A percentile compares a stretch with the other conserved stretches of the same genome.
Conservation (phyloP, 2,888 invertebrate genomes). For the Elysia crispata region DNA sequence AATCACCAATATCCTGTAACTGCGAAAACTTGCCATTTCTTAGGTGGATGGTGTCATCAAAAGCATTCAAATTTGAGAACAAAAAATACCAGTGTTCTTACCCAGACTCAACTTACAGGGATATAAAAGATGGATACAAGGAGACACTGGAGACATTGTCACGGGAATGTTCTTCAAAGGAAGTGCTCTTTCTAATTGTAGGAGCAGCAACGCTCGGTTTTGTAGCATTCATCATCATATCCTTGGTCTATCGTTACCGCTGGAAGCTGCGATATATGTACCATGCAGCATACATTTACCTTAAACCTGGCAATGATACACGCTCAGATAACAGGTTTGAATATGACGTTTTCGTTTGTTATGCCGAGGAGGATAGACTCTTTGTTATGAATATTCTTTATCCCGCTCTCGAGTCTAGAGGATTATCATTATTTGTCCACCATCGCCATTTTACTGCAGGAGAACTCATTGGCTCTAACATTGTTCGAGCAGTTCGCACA, state of each 20-base stretch:
- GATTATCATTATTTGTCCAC: constrained; percentile 40
- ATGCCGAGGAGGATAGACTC: constrained; percentile 37
- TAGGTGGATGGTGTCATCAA: constrained; percentile 25
- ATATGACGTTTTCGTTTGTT: constrained; percentile 47
- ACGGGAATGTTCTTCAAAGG: constrained; percentile 22
- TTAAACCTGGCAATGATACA: neutral
- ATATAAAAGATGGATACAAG: neutral
- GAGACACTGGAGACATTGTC: neutral
- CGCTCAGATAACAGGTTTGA: neutral
- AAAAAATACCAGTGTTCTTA: neutral
- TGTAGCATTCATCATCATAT: neutral
- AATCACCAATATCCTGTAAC: constrained; percentile 19
- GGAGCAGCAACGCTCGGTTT: neutral
- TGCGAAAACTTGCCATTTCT: constrained; percentile 34
- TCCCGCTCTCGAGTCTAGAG: neutral
- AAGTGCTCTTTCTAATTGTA: neutral
- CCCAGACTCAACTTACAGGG: constrained; percentile 2
- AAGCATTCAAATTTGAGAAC: neutral
- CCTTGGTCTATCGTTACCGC: constrained; percentile 39
- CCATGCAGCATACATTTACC: constrained; percentile 34
- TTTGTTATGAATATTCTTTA: constrained; percentile 32
- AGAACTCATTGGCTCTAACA: constrained; percentile 42
- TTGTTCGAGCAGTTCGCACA: constrained; percentile 40
- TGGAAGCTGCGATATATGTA: constrained; percentile 46
- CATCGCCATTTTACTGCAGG: constrained; percentile 34